Percentiles rank a stretch among this genome's conserved stretches.
Conservation (phyloP, 2,113 vertebrate species). For the Atlantisia rogersi region DNA sequence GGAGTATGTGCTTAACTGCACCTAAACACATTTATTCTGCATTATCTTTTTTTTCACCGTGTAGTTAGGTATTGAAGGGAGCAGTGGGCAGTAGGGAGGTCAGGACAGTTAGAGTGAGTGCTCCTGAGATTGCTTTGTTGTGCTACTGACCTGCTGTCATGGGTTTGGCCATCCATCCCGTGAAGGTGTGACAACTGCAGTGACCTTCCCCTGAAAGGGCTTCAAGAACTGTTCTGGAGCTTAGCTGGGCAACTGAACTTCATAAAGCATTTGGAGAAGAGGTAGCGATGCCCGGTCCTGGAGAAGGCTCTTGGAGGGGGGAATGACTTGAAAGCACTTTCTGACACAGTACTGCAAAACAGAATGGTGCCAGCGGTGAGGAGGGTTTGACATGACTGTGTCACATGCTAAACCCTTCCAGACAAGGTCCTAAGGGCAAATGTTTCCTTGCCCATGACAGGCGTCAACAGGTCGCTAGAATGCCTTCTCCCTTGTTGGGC, state of each 20-base stretch:
- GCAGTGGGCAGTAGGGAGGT: not conserved
- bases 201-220: not conserved
- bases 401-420: not conserved
- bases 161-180: not conserved
- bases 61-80: not conserved
- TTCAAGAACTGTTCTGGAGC: not conserved
- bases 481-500: not conserved
- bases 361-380: not conserved
- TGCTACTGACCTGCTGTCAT: not conserved
- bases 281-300: not conserved
- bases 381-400: not conserved
- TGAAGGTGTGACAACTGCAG: not conserved
- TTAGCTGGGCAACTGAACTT: not conserved
- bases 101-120: not conserved
- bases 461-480: not conserved
- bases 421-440: not conserved
- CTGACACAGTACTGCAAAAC: rapidly evolving
- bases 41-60: not conserved
- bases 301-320: not conserved
- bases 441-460: not conserved
- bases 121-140: not conserved
- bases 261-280: not conserved
- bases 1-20: not conserved
- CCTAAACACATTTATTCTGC: not conserved
- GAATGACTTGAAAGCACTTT: not conserved